A percentile compares a stretch with the other conserved stretches of the same genome.
Evolutionary conservation across 2,797 vertebrate genomes (phyloP).

Genomic region (Carcharodon carcharias): DNA sequence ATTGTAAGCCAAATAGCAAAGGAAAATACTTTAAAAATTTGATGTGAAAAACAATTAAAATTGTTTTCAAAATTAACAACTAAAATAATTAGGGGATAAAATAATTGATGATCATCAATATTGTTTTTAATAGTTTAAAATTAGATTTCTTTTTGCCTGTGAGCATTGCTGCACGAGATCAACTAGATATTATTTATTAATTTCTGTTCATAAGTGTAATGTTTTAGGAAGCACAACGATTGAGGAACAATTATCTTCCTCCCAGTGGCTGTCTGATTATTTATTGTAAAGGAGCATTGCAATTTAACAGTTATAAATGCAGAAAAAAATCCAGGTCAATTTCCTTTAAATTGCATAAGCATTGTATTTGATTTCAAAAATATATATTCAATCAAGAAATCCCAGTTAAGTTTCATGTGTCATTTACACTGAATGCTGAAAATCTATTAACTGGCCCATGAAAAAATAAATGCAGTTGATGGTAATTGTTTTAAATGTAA

Average conservation of each 20-base stretch:
- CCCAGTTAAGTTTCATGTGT: slow-evolving; percentile 4
- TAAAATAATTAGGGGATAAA: not conserved
- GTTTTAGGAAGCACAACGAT: not conserved
- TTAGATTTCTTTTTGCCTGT: not conserved
- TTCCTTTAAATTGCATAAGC: not conserved
- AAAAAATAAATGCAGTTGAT: not conserved
- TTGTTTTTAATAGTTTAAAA: not conserved
- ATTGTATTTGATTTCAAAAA: not conserved
- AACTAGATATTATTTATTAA: not conserved
- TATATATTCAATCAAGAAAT: not conserved
- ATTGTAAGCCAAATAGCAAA: not conserved
- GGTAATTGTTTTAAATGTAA: slow-evolving; percentile 13
- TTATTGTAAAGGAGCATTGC: not conserved
- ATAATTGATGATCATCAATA: not conserved
- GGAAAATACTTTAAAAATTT: not conserved
- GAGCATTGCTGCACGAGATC: not conserved
- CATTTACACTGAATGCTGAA: slow-evolving; percentile 13
- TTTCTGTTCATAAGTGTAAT: not conserved
- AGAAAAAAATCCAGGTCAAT: not conserved
- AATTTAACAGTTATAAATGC: not conserved
- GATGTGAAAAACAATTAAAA: not conserved
- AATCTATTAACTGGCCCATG: not conserved
- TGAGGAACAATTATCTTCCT: not conserved
- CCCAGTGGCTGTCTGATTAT: not conserved
- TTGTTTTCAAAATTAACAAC: not conserved